Evolutionary conservation across 2,888 invertebrate species (phyloP), one percentile per base, ranked within the genome.

Genomic region (Pammene fasciana): DNA sequence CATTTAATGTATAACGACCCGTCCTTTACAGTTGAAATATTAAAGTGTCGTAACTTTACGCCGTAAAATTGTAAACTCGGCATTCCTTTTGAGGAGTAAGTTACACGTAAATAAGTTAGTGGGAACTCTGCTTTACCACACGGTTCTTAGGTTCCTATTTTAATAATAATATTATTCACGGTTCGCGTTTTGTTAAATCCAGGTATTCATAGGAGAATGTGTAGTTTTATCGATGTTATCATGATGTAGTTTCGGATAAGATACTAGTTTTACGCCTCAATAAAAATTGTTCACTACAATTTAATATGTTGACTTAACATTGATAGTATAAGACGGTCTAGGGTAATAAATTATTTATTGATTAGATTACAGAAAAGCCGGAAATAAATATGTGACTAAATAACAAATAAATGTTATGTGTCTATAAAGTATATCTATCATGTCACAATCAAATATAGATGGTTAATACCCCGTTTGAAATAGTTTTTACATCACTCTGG

Each of bases 181-280:
- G 26, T 48, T 36, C 16, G 36, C 34, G 16, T 16, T n/a, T 36
- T 60, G 36, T 26, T 60, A 36, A 48, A 60, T 34, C 36, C 11
- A 45, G 11, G 10, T 14, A 34, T 11, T 60, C 11, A 64, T 56
- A 46, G 26, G 55, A n/a, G 41, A 60, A 55, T 55, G 8, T 38
- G 8, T 55, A 60, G 34, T 65, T 65, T 60, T 60, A 70, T 65
- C 68, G 13, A 55, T 56, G 9, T 46, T 65, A 65, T 60, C 70
- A 38, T 52, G 36, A 60, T 54, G 54, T 70, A 41, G 52, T 59
- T 59, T 60, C 38, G 34, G 70, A 70, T 70, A 60, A 60, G 65
- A 70, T 70, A 65, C 16, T 52, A 56, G 50, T 60, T 60, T 70
- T 60, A 65, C 16, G 59, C 38, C 34, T 65, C 46, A 65, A 70